Percentiles rank a stretch among this genome's conserved stretches.
phyloP scores from a whole-genome alignment of 30 jellyfish, hydroid and myxozoan species.

The Pseudorhiza aurosa region DNA sequence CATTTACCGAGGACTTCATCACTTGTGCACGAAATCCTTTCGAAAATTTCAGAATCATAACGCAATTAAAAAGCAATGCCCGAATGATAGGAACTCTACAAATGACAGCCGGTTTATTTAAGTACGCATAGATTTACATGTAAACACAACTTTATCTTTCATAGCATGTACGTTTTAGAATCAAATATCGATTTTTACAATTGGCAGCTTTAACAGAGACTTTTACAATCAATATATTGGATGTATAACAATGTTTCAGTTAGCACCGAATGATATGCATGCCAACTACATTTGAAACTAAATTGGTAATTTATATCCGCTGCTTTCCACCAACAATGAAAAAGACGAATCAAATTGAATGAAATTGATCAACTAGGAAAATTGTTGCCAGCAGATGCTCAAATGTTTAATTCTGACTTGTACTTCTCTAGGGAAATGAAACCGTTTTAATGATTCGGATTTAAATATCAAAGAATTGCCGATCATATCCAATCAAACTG shows the following conservation, averaged over 20 bases:
- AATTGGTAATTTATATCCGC: neutral
- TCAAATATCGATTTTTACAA: neutral
- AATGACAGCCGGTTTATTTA: slow-evolving; percentile 32
- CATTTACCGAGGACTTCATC: neutral
- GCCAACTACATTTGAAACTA: neutral
- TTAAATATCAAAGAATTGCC: neutral
- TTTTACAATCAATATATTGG: neutral
- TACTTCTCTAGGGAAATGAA: neutral
- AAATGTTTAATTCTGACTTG: neutral
- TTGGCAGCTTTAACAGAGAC: neutral
- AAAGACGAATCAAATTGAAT: neutral
- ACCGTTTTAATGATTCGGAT: neutral
- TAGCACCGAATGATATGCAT: slow-evolving; percentile 10
- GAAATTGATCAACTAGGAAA: neutral
- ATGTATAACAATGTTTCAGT: neutral
- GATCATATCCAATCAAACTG: neutral
- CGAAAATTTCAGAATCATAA: neutral
- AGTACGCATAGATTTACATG: slow-evolving; percentile 5
- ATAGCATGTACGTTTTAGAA: neutral
- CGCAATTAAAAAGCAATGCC: neutral
- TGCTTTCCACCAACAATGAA: neutral
- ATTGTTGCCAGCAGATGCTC: neutral
- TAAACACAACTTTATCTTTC: slow-evolving; percentile 3
- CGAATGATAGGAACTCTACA: slow-evolving; percentile 7
- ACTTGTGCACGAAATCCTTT: neutral